phyloP scores from a whole-genome alignment of 2,113 vertebrate species.

The Paraplagusia blochii region DNA sequence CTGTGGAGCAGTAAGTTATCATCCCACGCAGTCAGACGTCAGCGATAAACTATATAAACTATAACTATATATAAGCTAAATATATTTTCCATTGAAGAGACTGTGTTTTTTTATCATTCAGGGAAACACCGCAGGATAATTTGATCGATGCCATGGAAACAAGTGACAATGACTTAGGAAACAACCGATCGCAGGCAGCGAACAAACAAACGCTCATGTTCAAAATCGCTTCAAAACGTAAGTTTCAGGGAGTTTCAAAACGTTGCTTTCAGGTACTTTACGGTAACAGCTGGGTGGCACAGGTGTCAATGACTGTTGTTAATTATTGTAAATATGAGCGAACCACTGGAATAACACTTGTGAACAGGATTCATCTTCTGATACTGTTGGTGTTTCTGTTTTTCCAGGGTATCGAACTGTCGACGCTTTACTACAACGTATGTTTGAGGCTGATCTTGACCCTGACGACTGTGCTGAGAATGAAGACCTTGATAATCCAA shows the following conservation, averaged over 20 bases:
- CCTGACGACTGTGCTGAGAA: conserved; percentile 76
- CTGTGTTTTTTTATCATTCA: conserved; percentile 36
- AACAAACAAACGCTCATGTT: conserved; percentile 76
- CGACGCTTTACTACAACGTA: conserved; percentile 87
- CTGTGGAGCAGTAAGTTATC: conserved; percentile 82
- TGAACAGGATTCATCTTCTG: not conserved
- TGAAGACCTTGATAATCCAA: conserved; percentile 73
- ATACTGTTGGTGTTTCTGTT: not conserved
- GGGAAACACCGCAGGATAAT: conserved; percentile 76
- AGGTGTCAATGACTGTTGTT: too few species aligned
- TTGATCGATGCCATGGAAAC: conserved; percentile 81
- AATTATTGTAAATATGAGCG: too few species aligned
- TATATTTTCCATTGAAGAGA: not conserved
- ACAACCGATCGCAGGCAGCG: conserved; percentile 42
- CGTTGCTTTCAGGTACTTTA: too few species aligned
- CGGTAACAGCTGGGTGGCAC: too few species aligned
- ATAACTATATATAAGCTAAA: too few species aligned
- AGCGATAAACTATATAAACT: too few species aligned
- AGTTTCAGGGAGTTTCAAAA: conserved; percentile 42
- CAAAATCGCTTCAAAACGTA: conserved; percentile 90
- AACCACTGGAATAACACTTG: too few species aligned
- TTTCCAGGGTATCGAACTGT: conserved; percentile 85
- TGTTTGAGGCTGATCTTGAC: conserved; percentile 89
- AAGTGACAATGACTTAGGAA: conserved; percentile 60
- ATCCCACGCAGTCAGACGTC: not conserved